Base-by-base conservation (phyloP, 2,797 vertebrate genomes). In the Siniperca undulata region DNA sequence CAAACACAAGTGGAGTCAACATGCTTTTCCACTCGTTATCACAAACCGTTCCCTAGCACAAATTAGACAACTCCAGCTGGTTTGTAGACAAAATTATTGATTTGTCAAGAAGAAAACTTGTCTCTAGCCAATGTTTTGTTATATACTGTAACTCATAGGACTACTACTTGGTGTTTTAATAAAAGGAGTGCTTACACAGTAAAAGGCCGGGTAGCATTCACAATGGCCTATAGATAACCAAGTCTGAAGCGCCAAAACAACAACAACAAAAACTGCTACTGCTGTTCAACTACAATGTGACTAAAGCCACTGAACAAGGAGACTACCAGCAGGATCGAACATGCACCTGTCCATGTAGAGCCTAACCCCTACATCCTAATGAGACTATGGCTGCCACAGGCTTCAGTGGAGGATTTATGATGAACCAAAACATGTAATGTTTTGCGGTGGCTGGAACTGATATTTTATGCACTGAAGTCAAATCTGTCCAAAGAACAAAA, bases 1-100 rank as follows among this genome's bases (percentile, higher is more conserved):
- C 70, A 77, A 85, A 74, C 75, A 82, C 77, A 74, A 82, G 50
- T 2, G 11, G 42, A 80, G 78, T 78, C 79, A 85, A 86, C 78
- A 79, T 62, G 70, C 53, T 77, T 76, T 50, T 73, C 67, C 55
- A 56, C 56, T 76, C 24, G 6, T 81, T 46, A 77, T 78, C 55
- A 62, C 65, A 74, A 80, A 72, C 22, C 53, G 48, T 50, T 72
- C 44, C 65, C 6, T 1, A 10, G 16, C 34, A 82, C 44, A 76
- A 55, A 78, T 38, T 9, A 30, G 40, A 66, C 20, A 11, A 55
- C 60, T 68, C 62, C 50, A 70, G 38, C 62, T 70, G 64, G 36
- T 48, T 36, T 58, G 5, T 30, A 40, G 10, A 59, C 30, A 69
- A 19, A 17, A 34, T 52, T 0, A 53, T 67, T 74, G 27, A 73